Evolutionary conservation across 2,797 vertebrate genomes (phyloP).

Genomic region (Danio kyathit): DNA sequence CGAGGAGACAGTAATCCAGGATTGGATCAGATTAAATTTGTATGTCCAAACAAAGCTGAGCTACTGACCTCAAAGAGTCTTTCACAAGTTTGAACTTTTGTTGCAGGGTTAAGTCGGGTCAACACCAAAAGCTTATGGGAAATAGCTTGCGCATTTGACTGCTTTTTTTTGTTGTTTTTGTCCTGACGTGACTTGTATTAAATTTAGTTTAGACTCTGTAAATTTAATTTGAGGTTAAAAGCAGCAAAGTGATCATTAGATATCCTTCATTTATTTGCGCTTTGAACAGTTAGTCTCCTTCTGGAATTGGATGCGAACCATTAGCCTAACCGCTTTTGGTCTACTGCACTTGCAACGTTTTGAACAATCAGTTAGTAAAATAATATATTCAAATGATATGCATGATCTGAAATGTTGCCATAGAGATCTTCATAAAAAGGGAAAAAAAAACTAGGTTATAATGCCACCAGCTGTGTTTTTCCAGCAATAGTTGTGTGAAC

Average conservation of each 20-base stretch:
- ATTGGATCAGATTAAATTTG: slow-evolving; percentile 50
- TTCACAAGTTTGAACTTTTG: slow-evolving; percentile 31
- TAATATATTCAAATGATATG: slow-evolving; percentile 39
- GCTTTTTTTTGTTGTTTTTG: background rate
- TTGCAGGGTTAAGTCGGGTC: slow-evolving; percentile 15
- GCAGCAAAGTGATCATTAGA: slow-evolving; percentile 39
- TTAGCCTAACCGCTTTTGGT: slow-evolving; percentile 34
- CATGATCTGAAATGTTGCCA: slow-evolving; percentile 40
- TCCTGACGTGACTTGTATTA: background rate
- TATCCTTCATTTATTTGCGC: slow-evolving; percentile 24
- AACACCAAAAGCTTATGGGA: background rate
- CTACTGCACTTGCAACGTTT: slow-evolving; percentile 29
- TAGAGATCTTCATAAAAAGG: slow-evolving; percentile 28
- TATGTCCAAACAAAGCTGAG: slow-evolving; percentile 43
- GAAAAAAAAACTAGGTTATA: background rate
- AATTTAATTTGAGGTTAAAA: slow-evolving; percentile 40
- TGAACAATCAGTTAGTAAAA: slow-evolving; percentile 42
- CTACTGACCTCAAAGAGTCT: slow-evolving; percentile 39
- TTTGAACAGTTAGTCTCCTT: slow-evolving; percentile 9
- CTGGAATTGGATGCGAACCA: slow-evolving; percentile 1
- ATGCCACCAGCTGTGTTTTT: slow-evolving; percentile 6
- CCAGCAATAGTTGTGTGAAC: background rate
- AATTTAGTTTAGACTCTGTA: background rate
- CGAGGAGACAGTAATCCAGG: slow-evolving; percentile 46
- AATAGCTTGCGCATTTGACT: background rate